These are phyloP conservation scores for Zaprionus africanus DNA, from an alignment of 1,140 invertebrate genomes.

Conservation along the genomic window DNA sequence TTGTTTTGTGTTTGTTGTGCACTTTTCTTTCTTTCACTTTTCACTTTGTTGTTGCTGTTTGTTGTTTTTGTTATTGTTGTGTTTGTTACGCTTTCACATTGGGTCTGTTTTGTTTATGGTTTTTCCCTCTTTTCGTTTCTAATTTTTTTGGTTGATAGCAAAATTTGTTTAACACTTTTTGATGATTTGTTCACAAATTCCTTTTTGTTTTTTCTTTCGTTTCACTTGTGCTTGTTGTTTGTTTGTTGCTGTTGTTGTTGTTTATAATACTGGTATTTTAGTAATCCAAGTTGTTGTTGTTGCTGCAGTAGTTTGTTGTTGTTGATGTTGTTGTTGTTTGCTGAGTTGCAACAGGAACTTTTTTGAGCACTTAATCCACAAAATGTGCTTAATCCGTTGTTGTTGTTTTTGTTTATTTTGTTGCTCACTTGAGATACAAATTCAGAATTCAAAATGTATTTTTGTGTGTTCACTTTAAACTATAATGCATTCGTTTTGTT, in stretches of 20 bases:
- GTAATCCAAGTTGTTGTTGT: conserved; percentile 73
- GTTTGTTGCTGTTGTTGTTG: conserved; percentile 43
- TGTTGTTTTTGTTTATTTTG: conserved; percentile 25
- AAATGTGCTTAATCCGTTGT: conserved; percentile 63
- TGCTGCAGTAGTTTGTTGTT: conserved; percentile 48
- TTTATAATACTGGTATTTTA: conserved; percentile 65
- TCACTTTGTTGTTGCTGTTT: conserved; percentile 49
- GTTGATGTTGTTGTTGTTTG: conserved; percentile 55
- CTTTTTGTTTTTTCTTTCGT: conserved; percentile 20
- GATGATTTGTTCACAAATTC: conserved; percentile 4
- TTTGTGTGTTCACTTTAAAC: conserved; percentile 16
- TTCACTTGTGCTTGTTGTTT: conserved; percentile 47
- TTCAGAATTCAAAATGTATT: conserved; percentile 27
- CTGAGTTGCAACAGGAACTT: conserved; percentile 75
- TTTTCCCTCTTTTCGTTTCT: conserved; percentile 34
- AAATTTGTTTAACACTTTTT: conserved; percentile 47
- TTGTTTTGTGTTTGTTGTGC: conserved; percentile 26
- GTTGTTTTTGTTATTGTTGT: conserved; percentile 51
- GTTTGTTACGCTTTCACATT: conserved; percentile 73
- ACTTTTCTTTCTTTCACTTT: conserved; percentile 57
- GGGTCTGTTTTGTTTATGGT: conserved; percentile 49
- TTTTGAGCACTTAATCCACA: conserved; percentile 74
- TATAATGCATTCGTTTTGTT: conserved; percentile 16
- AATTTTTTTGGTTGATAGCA: conserved; percentile 72
- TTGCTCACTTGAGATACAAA: conserved; percentile 39